A percentile compares a stretch with the other conserved stretches of the same genome.
Evolutionary conservation across 2,797 vertebrate species (phyloP).

Genomic region (Loriculus beryllinus): DNA sequence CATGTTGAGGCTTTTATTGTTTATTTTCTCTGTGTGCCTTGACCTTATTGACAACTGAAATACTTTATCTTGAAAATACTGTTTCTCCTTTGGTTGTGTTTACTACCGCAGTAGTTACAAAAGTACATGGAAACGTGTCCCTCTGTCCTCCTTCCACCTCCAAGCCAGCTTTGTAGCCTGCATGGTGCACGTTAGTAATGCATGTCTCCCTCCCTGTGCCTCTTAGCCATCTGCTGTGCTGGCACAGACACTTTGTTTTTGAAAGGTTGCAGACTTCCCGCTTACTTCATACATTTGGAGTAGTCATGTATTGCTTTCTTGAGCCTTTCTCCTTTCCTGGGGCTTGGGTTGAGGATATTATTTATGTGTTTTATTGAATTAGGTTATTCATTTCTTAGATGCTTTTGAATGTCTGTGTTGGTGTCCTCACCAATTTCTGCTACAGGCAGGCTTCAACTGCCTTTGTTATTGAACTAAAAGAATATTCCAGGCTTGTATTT

Average conservation of each 20-base stretch:
- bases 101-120: background rate
- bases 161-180: background rate
- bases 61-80: background rate
- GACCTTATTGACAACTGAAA: background rate
- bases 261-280: background rate
- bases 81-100: background rate
- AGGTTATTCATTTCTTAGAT: background rate
- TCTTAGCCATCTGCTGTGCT: constrained; percentile 21
- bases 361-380: background rate
- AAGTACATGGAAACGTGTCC: background rate
- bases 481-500: background rate
- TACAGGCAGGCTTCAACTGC: background rate
- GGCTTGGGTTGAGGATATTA: background rate
- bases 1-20: background rate
- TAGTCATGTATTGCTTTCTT: background rate
- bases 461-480: background rate
- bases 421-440: background rate
- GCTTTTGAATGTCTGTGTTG: background rate
- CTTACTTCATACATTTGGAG: background rate
- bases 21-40: background rate
- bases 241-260: background rate
- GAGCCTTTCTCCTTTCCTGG: background rate
- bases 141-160: background rate
- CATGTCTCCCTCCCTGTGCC: background rate
- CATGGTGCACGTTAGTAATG: background rate